Base-by-base conservation (phyloP, 1,140 invertebrate genomes). In the Drosophila chauvacae region DNA sequence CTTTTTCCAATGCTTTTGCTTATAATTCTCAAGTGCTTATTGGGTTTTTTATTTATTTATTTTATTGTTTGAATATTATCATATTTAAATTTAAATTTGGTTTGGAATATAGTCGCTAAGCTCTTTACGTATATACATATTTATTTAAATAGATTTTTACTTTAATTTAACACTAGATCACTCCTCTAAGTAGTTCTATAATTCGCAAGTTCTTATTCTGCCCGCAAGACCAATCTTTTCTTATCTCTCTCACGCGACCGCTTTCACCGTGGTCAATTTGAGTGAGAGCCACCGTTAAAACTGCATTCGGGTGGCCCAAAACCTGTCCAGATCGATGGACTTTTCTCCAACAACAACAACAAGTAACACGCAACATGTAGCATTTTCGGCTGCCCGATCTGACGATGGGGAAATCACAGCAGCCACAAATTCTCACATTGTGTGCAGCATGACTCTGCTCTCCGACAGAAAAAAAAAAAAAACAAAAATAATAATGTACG, bases 271-370 rank as follows among this genome's bases (percentile, higher is more conserved):
- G 7, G 26, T 14, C 10, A 33, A 66, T 47, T 14, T 18, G n/a
- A 13, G 64, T 23, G 64, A 35, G 28, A 35, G 28, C 61, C 64
- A 65, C 35, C 44, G 64, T 68, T 65, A 33, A 69, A 33, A 56
- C 53, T 68, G 18, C 45, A 48, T 44, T 68, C 60, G 44, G 44
- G 63, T 51, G 44, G 65, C 44, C 45, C 14, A 37, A 65, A 71
- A 72, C 69, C 55, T 48, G 69, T 72, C 45, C 66, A 50, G 26
- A 72, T 73, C 68, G 66, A 48, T 68, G 18, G 35, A 58, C 9
- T 72, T 72, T 71, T 59, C 37, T 44, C 11, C 37, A 50, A 45
- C 18, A 20, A 51, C 16, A 28, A 28, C 13, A 47, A 51, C 16
- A 28, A 28, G 42, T 23, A 13, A 33, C 68, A 72, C 70, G 70